Evolutionary conservation across 2,797 vertebrate species (phyloP), one percentile per base, ranked within the genome.

Genomic region (Spinibarbus caldwelli): DNA sequence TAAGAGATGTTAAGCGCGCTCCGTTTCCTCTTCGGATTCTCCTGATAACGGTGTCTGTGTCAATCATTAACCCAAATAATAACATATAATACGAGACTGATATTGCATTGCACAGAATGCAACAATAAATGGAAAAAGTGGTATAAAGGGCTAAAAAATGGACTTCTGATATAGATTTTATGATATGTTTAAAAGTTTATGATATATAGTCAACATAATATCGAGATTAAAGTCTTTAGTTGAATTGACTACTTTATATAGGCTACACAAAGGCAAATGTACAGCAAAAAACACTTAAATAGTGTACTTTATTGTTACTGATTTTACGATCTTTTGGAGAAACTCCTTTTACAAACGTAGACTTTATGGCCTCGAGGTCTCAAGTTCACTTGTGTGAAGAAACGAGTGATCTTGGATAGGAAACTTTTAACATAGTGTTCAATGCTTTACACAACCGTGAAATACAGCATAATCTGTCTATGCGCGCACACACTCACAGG

Each of bases 1-100:
- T 75, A 36, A 26, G 62, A 45, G 11, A 72, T 82, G 49, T 29
- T 9, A 57, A 59, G 41, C 41, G 52, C 5, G 0, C 23, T n/a
- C 29, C 0, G 64, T 70, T 70, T 54, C 47, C 75, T 84, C 41
- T 14, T 78, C 4, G 82, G 26, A 78, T 70, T 49, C 9, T 68
- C 64, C 34, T 84, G 75, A 84, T 84, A 84, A 57, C 34, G 29
- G 49, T 78, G 9, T 66, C 59, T 31, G 34, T 31, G 14, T 76
- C 15, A 84, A 78, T 54, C 62, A 67, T 84, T 78, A 45, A 84
- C 73, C 36, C 26, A 14, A 43, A 68, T 54, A 31, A 52, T 29
- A 31, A 77, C 34, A 29, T 38, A 14, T 49, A 78, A 67, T 66
- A 68, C 17, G 62, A 38, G 62, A 31, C 31, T 34, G 38, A 34